Evolutionary conservation across 2,113 vertebrate genomes (phyloP), one percentile per base, ranked within the genome.

Genomic region (Pomatostomus ruficeps): DNA sequence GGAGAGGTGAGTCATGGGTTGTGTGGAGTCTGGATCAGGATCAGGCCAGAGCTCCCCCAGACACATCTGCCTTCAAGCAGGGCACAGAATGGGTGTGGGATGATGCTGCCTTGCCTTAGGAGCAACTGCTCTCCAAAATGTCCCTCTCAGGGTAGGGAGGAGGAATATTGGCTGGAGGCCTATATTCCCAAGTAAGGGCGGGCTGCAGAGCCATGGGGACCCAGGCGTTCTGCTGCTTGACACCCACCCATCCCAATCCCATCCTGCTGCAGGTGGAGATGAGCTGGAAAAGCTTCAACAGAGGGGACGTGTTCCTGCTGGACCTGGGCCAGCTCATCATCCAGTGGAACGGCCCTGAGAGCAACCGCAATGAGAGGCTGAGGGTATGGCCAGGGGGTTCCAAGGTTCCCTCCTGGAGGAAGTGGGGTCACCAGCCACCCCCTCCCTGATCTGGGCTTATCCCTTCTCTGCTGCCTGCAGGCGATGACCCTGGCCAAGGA

Each of bases 251-350:
- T 55, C 3, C 43, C 48, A 58, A 65, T 66, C n/a, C 8, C 2
- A 0, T 91, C 43, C 66, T 18, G 6, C 48, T 62, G n/a, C 77
- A 99, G 99, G 99, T 99, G 93, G 98, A 99, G 24, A 96, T 99
- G 98, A 98, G 95, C 83, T 99, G 99, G 99, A 98, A 90, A 33
- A 99, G 98, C 92, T 99, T 99, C 97, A 99, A 99, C 92, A 94
- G 28, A 24, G 99, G 98, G 0, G 99, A 99, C 0, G 98, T 99
- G 33, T 99, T 99, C 96, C 96, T 99, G 82, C 92, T 99, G 95
- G 99, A 99, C 80, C 90, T 99, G 24, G 99, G 99, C 10, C 99
- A 98, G 54, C 93, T 99, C 43, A 99, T 99, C n/a, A 68, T 99
- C 74, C 99, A 99, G 88, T 99, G 99, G 99, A 99, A 99, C 0